Conservation (phyloP, 2,113 vertebrate species). For the Petromus typicus region DNA sequence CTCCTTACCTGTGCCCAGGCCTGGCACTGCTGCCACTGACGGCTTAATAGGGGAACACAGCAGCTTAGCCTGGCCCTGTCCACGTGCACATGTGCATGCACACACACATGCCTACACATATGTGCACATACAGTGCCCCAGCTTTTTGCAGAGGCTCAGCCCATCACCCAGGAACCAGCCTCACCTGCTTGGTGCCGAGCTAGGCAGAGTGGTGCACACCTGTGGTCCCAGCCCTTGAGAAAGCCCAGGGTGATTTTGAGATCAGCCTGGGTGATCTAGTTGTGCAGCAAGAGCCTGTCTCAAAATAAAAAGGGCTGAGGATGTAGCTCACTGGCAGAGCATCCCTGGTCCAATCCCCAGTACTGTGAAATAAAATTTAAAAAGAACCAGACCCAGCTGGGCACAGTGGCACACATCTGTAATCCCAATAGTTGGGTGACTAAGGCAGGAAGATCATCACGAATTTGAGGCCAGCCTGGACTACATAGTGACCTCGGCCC, state of each 20-base stretch:
- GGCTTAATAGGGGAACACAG: neutral
- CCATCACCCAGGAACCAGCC: too few species aligned
- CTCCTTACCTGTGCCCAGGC: neutral
- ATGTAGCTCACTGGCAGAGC: neutral
- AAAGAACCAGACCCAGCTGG: neutral
- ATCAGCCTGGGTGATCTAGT: neutral
- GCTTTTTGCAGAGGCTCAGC: neutral
- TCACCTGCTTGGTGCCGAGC: neutral
- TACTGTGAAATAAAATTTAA: neutral
- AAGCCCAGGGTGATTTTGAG: neutral
- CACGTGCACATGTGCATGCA: neutral
- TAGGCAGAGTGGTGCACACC: neutral
- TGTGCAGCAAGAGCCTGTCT: neutral
- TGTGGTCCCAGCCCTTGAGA: neutral
- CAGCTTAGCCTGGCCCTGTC: neutral
- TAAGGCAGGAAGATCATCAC: too few species aligned
- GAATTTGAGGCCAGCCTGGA: too few species aligned
- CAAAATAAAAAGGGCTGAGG: neutral
- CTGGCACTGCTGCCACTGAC: fast-evolving
- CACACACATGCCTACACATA: fast-evolving
- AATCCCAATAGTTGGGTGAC: too few species aligned
- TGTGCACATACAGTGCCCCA: fast-evolving
- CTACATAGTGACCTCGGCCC: too few species aligned
- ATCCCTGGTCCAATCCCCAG: neutral
- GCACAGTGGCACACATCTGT: too few species aligned